Base-by-base conservation (phyloP, 2,113 vertebrate species). In the Polypterus bichir region DNA sequence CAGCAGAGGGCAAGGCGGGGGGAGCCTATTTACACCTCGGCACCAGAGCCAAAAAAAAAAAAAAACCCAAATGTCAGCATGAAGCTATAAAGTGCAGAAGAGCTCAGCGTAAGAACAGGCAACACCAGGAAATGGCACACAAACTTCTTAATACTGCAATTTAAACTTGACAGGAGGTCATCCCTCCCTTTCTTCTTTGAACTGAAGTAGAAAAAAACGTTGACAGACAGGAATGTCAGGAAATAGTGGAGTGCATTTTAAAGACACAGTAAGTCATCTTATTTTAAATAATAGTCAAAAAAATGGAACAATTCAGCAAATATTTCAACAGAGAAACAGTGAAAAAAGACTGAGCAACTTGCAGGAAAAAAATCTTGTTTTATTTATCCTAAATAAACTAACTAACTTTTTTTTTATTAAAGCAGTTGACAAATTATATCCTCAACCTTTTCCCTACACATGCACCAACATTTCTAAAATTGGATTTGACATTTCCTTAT, bases 121-220 rank as follows among this genome's bases (percentile, higher is more conserved):
- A 76, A 78, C 72, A 74, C 76, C 75, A 83, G 86, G 84, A 87
- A 88, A 83, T 81, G 75, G 83, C 77, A 82, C 69, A 71, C 73
- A 81, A 77, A 71, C 74, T 84, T 85, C 78, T 70, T 71, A 78
- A 64, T 70, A 72, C 73, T 81, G 65, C 70, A 71, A 76, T 65
- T 69, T 64, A 73, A 66, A 74, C 69, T 73, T 78, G 64, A 71
- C 66, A 72, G 56, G 63, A 68, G 71, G 69, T 63, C 64, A 62
- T 57, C 59, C 49, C 49, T 47, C 59, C 27, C 27, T 27, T 65
- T 66, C 67, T 63, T 66, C 55, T 48, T 55, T 55, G 6, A 55
- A 55, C 5, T 55, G 10, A 9, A 11, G 54, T 27, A 55, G 54
- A 8, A 9, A 10, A 77, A 71, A 71, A 54, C 72, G 72, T 71